Base-by-base conservation (phyloP, 2,888 invertebrate genomes). In the Agrypnus murinus region DNA sequence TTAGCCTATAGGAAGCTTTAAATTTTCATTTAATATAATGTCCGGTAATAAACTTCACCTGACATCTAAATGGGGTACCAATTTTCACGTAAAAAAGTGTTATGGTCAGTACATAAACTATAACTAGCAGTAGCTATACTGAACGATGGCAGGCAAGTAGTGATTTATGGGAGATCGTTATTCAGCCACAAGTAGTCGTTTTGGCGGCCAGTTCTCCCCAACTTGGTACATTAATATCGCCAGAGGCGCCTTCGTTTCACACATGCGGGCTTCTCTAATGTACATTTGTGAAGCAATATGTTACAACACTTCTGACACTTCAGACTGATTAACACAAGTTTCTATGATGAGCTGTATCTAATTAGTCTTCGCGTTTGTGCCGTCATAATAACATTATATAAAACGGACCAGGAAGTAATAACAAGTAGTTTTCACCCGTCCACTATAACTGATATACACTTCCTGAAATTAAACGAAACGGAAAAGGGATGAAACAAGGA, bases 161-260 rank as follows among this genome's bases (percentile, higher is more conserved):
- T 78, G 79, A 79, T 79, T 79, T 79, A 79, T 77, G 65, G 46
- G 71, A 31, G 60, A 65, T 71, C 77, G 77, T 79, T 77, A 79
- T 79, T 77, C 75, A 76, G 71, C 78, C 76, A 73, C 78, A 76
- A 76, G 75, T 75, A 67, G 71, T 71, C 71, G 67, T 75, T 70
- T 68, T 72, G 68, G 65, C 71, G 76, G 64, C 58, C 73, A 65
- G 58, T 50, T 60, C 64, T 75, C 73, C 66, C 73, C 74, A 77
- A 77, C 72, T 77, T 73, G 70, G 74, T 75, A 75, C 77, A 75
- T 79, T 79, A 77, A 77, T 74, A 74, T 71, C 69, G 67, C 55
- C 55, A 57, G 67, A 71, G 68, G 71, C 68, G 69, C 72, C 71
- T 71, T 71, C 68, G 65, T 65, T 73, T 71, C 69, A 63, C 64